Evolutionary conservation across 2,888 invertebrate genomes (phyloP).

Genomic region (Schizaphis graminum): DNA sequence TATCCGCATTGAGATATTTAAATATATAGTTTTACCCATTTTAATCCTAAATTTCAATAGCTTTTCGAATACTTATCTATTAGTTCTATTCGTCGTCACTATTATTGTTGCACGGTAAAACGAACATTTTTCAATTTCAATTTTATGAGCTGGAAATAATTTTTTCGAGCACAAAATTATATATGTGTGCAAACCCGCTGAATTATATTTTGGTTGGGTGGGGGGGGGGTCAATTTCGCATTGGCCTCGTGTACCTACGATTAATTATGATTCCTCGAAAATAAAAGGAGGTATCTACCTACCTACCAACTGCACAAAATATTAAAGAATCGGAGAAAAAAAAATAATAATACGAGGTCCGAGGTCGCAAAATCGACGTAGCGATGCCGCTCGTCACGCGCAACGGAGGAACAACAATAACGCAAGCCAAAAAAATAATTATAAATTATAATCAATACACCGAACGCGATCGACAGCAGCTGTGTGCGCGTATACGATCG

Average conservation of each 20-base stretch:
- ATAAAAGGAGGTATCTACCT: neutral
- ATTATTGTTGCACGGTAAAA: neutral
- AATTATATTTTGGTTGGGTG: neutral
- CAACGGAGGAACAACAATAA: neutral
- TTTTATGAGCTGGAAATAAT: neutral
- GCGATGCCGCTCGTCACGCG: neutral
- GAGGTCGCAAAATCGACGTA: neutral
- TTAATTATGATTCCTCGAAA: neutral
- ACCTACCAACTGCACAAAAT: no score
- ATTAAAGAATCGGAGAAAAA: neutral
- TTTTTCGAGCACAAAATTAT: neutral
- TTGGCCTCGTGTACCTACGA: neutral
- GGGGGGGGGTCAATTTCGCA: neutral
- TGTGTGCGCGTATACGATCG: neutral
- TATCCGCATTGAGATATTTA: neutral
- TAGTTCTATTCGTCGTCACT: neutral
- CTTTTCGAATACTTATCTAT: no score
- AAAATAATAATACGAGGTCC: neutral
- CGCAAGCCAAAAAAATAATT: constrained; percentile 4
- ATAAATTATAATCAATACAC: neutral
- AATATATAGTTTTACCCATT: neutral
- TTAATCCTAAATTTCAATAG: neutral
- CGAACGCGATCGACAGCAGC: neutral
- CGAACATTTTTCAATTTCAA: neutral
- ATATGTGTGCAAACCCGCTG: neutral